A percentile compares a stretch with the other conserved stretches of the same genome.
These are phyloP conservation scores for Xerus inauris DNA, from an alignment of 2,113 vertebrate genomes.

Conservation along the genomic window DNA sequence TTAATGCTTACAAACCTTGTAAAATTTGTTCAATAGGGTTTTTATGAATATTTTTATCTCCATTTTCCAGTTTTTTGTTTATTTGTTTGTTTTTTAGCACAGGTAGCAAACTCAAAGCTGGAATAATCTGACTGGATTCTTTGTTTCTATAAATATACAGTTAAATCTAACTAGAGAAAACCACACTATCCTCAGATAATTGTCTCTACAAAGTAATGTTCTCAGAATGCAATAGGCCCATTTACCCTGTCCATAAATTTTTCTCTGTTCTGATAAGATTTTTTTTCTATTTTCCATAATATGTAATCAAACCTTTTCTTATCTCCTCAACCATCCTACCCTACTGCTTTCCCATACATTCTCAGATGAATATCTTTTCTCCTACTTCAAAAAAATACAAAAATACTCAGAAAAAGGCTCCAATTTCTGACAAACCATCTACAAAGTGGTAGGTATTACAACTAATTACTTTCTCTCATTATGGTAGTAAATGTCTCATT, in stretches of 20 bases:
- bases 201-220: not conserved
- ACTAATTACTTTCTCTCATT: not conserved
- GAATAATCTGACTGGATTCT: conserved; percentile 12
- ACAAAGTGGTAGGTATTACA: not conserved
- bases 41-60: conserved; percentile 13
- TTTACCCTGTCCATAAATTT: not conserved
- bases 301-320: conserved; percentile 39
- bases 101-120: not conserved
- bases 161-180: conserved; percentile 3
- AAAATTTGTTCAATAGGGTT: not conserved
- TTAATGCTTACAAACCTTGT: not conserved
- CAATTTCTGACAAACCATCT: conserved; percentile 1
- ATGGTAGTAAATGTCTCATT: not conserved
- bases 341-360: not conserved
- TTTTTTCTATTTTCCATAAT: conserved; percentile 52
- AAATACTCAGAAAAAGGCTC: conserved; percentile 2
- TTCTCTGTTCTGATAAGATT: not conserved
- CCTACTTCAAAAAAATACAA: conserved; percentile 3
- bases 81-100: not conserved
- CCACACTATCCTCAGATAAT: conserved; percentile 26
- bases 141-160: not conserved
- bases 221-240: not conserved
- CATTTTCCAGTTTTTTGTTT: not conserved
- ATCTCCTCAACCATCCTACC: not conserved
- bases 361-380: conserved; percentile 21